phyloP scores from a whole-genome alignment of 2,113 vertebrate genomes.

The Serinus canaria region DNA sequence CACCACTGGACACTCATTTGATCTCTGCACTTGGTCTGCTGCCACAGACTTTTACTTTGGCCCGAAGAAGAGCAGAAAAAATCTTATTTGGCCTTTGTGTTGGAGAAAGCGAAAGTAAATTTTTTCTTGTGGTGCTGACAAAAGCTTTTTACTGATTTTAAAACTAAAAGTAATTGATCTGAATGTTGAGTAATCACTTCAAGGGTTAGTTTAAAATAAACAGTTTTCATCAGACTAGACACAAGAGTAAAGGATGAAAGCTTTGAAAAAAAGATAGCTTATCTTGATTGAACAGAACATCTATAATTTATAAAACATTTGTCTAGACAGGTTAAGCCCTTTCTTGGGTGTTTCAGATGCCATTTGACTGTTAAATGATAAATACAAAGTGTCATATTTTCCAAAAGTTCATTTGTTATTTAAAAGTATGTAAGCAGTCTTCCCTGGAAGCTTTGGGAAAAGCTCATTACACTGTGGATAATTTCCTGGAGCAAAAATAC shows the following conservation, averaged over 20 bases:
- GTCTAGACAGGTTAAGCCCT: neutral
- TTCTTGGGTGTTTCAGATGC: neutral
- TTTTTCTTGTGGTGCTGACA: neutral
- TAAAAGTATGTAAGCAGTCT: neutral
- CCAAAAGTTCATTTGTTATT: neutral
- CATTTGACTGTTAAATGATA: neutral
- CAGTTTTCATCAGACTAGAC: neutral
- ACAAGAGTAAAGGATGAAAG: neutral
- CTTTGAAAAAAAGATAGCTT: neutral
- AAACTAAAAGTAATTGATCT: constrained; percentile 22
- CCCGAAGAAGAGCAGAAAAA: neutral
- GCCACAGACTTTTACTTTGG: neutral
- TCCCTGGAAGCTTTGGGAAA: neutral
- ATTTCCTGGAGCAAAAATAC: neutral
- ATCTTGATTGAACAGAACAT: neutral
- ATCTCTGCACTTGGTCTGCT: neutral
- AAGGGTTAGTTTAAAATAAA: constrained; percentile 1
- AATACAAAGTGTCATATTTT: neutral
- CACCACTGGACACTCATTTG: neutral
- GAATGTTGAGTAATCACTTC: neutral
- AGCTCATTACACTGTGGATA: neutral
- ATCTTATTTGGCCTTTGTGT: neutral
- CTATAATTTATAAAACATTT: neutral
- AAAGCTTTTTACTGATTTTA: neutral
- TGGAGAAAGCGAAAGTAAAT: neutral